These are phyloP conservation scores for Erebia aethiops DNA, from an alignment of 2,888 invertebrate species.

Conservation along the genomic window DNA sequence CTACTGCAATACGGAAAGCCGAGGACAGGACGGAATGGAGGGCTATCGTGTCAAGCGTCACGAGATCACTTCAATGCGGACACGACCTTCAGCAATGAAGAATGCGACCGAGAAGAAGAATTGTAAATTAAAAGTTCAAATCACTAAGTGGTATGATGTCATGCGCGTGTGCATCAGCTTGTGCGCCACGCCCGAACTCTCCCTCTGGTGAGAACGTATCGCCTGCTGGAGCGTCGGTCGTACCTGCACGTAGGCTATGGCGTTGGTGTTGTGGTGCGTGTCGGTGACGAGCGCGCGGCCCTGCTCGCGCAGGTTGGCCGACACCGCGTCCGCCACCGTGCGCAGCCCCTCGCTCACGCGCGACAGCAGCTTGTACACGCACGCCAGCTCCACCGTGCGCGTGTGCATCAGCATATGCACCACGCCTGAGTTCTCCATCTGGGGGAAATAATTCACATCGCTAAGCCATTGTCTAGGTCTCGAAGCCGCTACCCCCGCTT, in stretches of 20 bases:
- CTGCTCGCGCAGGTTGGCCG: slow-evolving; percentile 96
- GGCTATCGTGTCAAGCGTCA: no score
- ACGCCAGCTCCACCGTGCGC: slow-evolving; percentile 97
- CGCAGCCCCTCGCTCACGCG: slow-evolving; percentile 96
- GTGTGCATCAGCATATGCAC: slow-evolving; percentile 99
- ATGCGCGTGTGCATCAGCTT: no score
- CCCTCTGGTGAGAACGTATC: slow-evolving; percentile 87
- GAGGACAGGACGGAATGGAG: no score
- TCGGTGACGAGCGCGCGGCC: slow-evolving; percentile 97
- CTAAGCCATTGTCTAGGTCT: no score
- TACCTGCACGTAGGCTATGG: slow-evolving; percentile 95
- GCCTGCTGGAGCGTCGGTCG: neutral
- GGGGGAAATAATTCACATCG: slow-evolving; percentile 20
- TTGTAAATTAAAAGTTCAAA: no score
- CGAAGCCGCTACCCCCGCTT: no score
- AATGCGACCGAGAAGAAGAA: no score
- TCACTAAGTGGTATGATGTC: no score
- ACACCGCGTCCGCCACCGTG: slow-evolving; percentile 98
- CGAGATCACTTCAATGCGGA: no score
- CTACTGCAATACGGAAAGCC: no score
- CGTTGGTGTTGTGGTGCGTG: slow-evolving; percentile 94
- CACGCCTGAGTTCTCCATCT: slow-evolving; percentile 99
- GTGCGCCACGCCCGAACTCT: no score
- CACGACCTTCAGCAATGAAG: no score
- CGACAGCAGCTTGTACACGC: slow-evolving; percentile 98